Evolutionary conservation across 2,113 vertebrate species (phyloP).

Genomic region (Pseudopodoces humilis): DNA sequence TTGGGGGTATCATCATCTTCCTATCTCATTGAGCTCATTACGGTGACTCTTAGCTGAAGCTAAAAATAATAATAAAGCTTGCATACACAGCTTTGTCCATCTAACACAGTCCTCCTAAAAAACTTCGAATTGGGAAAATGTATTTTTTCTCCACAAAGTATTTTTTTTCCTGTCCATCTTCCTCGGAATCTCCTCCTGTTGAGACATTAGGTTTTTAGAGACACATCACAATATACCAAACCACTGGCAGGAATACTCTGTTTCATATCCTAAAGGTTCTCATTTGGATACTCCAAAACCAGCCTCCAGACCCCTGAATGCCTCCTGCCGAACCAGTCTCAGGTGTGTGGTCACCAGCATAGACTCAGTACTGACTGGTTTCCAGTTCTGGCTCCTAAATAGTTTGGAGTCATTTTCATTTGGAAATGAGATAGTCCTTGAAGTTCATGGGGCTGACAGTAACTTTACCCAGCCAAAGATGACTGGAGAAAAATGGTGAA

Average conservation of each 20-base stretch:
- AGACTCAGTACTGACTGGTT: neutral
- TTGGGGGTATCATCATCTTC: neutral
- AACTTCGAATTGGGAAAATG: neutral
- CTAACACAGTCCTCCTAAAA: neutral
- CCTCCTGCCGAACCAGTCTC: neutral
- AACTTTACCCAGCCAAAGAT: neutral
- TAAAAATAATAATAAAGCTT: neutral
- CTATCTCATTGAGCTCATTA: neutral
- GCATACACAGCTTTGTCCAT: neutral
- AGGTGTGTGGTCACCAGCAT: neutral
- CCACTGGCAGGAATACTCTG: neutral
- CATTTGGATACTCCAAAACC: neutral
- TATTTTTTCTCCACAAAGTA: neutral
- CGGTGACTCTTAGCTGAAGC: neutral
- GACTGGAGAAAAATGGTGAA: neutral
- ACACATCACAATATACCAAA: neutral
- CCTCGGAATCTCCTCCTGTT: neutral
- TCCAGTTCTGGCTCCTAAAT: neutral
- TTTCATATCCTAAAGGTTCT: neutral
- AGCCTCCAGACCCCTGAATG: neutral
- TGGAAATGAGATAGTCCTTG: neutral
- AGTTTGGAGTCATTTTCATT: neutral
- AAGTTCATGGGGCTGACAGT: accelerated
- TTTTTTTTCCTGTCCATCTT: neutral
- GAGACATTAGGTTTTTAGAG: neutral